Conservation (phyloP, 30 jellyfish, hydroid and myxozoan species). For the Aurelia aurita complex sp. Pacific region DNA sequence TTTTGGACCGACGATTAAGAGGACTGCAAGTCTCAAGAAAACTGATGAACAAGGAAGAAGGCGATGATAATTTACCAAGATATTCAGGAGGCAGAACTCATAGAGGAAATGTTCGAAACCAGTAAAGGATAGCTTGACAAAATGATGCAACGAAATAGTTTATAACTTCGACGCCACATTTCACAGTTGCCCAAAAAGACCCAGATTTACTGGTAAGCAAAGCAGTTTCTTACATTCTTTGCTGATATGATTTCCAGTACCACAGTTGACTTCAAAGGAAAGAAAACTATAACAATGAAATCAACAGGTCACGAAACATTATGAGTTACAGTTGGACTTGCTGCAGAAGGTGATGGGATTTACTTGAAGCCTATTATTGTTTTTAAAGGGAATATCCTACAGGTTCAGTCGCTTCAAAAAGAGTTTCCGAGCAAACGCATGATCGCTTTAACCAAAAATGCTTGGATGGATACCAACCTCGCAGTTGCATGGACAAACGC, state of each 20-base stretch:
- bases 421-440: slow-evolving; percentile 5
- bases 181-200: background rate
- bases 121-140: slow-evolving; percentile 16
- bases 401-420: background rate
- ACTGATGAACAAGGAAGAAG: slow-evolving; percentile 30
- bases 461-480: slow-evolving; percentile 13
- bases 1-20: slow-evolving; percentile 33
- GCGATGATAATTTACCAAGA: slow-evolving; percentile 31
- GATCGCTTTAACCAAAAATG: background rate
- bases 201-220: background rate
- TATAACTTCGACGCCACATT: background rate
- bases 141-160: background rate
- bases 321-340: background rate
- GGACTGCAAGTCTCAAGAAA: slow-evolving; percentile 45
- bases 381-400: slow-evolving; percentile 5
- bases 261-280: background rate
- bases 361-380: slow-evolving; percentile 7
- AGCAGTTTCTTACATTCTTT: background rate
- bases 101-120: slow-evolving; percentile 17
- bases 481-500: background rate
- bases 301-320: slow-evolving; percentile 12
- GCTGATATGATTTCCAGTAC: background rate
- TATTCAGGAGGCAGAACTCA: slow-evolving; percentile 28
- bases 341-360: slow-evolving; percentile 15
- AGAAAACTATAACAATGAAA: background rate